Evolutionary conservation across 2,113 vertebrate species (phyloP), one percentile per base, ranked within the genome.

Genomic region (Nibea coibor): DNA sequence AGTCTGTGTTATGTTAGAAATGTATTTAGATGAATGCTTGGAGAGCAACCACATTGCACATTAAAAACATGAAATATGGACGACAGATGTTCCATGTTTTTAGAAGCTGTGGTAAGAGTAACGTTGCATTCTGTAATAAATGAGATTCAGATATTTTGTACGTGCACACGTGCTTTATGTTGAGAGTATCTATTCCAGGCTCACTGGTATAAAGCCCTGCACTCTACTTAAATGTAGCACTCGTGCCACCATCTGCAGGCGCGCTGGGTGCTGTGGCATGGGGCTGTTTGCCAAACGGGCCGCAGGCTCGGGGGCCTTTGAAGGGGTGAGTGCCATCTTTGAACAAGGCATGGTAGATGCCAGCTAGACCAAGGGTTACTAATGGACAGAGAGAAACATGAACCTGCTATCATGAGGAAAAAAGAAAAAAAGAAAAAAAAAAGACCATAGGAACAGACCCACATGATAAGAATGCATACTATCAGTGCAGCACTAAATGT

Each of bases 271-370:
- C 95, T 96, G 93, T 97, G 97, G 97, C 96, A 94, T 93, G 96
- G 95, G 96, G 97, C 98, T 98, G 97, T 98, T 97, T 97, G 97
- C 96, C 92, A 93, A 95, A 95, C 94, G 95, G 97, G 97, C 96
- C 97, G 97, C 98, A 99, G 97, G 97, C 97, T 98, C 96, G 92
- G 95, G 95, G 96, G 98, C 97, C 98, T 96, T 99, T 98, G 97
- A 98, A 99, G 97, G 97, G 97, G 97, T 97, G 98, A 98, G 96
- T 96, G 96, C 97, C 97, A 99, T 99, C 97, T 98, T 98, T 97
- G 95, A 96, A 97, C 96, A 95, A 95, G 96, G 95, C 92, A 95
- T 96, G 95, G 94, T 89, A 87, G 92, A 96, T 96, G 96, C 88
- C 90, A 70, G 83, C 82, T 89, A 93, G 66, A 91, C 83, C 85